These are phyloP conservation scores for Actias luna DNA, from an alignment of 2,888 invertebrate genomes.

Conservation along the genomic window DNA sequence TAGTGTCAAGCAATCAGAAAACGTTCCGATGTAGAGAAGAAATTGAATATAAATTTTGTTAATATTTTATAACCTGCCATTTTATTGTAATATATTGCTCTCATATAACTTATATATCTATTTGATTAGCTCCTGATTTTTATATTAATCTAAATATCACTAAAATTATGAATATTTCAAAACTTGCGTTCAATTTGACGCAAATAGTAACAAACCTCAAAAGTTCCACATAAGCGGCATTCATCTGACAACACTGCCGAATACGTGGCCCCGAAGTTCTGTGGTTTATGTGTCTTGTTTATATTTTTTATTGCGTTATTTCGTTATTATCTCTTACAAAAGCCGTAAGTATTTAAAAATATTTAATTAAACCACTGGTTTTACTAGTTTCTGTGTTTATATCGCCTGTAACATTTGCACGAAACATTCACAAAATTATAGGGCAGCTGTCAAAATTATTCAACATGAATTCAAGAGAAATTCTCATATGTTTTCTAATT, in stretches of 20 bases:
- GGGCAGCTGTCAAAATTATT: slow-evolving; percentile 63
- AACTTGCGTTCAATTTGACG: slow-evolving; percentile 22
- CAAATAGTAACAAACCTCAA: slow-evolving; percentile 33
- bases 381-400: slow-evolving; percentile 8
- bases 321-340: slow-evolving; percentile 48
- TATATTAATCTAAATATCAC: background rate
- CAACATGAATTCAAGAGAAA: slow-evolving; percentile 34
- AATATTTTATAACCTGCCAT: background rate
- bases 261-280: slow-evolving; percentile 77
- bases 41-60: background rate
- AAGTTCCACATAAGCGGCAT: slow-evolving; percentile 79
- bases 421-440: slow-evolving; percentile 43
- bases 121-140: background rate
- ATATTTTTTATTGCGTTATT: slow-evolving; percentile 71
- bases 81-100: background rate
- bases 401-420: slow-evolving; percentile 29
- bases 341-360: slow-evolving; percentile 62
- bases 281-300: slow-evolving; percentile 69
- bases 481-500: slow-evolving; percentile 24
- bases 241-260: slow-evolving; percentile 70
- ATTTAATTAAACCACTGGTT: slow-evolving; percentile 9
- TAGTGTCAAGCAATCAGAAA: slow-evolving; percentile 40
- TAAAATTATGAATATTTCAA: background rate
- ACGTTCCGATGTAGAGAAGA: slow-evolving; percentile 29
- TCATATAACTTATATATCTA: background rate